Base-by-base conservation (phyloP, 2,888 invertebrate genomes). In the Ametastegia equiseti region DNA sequence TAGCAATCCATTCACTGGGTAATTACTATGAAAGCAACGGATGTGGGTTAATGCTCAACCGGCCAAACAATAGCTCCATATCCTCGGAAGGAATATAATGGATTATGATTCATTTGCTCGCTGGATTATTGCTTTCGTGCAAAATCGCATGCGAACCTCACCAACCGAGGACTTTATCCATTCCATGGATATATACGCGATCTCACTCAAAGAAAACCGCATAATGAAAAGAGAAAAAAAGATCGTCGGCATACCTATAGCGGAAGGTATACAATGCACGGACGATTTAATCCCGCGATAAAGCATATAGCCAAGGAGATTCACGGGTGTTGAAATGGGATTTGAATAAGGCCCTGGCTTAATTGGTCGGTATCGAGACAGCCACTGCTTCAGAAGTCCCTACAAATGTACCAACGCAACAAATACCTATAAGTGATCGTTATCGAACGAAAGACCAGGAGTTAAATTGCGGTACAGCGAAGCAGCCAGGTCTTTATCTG, bases 211-310 rank as follows among this genome's bases (percentile, higher is more conserved):
- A 11, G 19, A 39, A 67, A 39, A 19, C 65, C 39, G 30, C 30
- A n/a, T n/a, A 30, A 30, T 39, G 2, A 39, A 67, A 0, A 39
- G 33, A 6, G 0, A n/a, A 33, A n/a, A 27, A 2, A 7, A 60
- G 5, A 30, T 19, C 1, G 7, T n/a, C n/a, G n/a, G n/a, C n/a
- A n/a, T n/a, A n/a, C n/a, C n/a, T n/a, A n/a, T n/a, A n/a, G n/a
- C n/a, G n/a, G n/a, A n/a, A n/a, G n/a, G n/a, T n/a, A 33, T 7
- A 50, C 11, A 36, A 50, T 45, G 9, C 50, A 36, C 73, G 36
- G 36, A 23, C 9, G 75, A 75, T 75, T 36, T n/a, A 75, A 75
- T 50, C 75, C 3, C 5, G 36, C 54, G 75, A 75, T 75, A 54
- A 75, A 54, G 5, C 33, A 45, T 3, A 50, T 36, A 7, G 6